Evolutionary conservation across 2,113 vertebrate genomes (phyloP), one percentile per base, ranked within the genome.

Genomic region (Panthera leo): DNA sequence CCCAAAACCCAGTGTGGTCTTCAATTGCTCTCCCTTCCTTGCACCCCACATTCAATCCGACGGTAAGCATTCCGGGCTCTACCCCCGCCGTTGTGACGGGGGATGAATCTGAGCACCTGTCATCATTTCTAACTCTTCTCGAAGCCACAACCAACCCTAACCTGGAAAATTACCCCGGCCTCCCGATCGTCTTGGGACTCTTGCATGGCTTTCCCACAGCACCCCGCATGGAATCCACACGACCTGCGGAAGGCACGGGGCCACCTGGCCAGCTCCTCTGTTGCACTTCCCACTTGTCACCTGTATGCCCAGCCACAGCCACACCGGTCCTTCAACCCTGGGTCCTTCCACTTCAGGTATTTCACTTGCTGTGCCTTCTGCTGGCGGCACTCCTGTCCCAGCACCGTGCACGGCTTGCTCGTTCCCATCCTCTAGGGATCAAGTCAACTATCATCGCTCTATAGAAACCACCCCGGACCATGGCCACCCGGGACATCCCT

Each of bases 241-340:
- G 31, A 14, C 34, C 55, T 7, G 1, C 34, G 61, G n/a, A 76
- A 8, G 29, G 11, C 19, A 5, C 14, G 55, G 5, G 27, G 15
- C 34, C 29, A 53, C 53, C 45, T 16, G 27, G 6, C 4, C 7
- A 3, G 14, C 5, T 14, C 4, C 18, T 39, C 27, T 10, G 78
- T 27, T 23, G 34, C 39, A 39, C 2, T 61, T 83, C 34, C 29
- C 0, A 9, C 51, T 90, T 25, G n/a, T 70, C 12, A 14, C n/a
- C 63, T 1, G 2, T 0, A 19, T 1, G 1, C 19, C 53, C 73
- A n/a, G 39, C 1, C 9, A 9, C 4, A 39, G 23, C 8, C 58
- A 27, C 51, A 1, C 21, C 48, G 42, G 36, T 65, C 5, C 71
- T 68, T 73, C 68, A 16, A 3, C 9, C 4, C n/a, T 6, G 27